phyloP scores from a whole-genome alignment of 2,888 invertebrate species.

The Ypsolopha sequella region DNA sequence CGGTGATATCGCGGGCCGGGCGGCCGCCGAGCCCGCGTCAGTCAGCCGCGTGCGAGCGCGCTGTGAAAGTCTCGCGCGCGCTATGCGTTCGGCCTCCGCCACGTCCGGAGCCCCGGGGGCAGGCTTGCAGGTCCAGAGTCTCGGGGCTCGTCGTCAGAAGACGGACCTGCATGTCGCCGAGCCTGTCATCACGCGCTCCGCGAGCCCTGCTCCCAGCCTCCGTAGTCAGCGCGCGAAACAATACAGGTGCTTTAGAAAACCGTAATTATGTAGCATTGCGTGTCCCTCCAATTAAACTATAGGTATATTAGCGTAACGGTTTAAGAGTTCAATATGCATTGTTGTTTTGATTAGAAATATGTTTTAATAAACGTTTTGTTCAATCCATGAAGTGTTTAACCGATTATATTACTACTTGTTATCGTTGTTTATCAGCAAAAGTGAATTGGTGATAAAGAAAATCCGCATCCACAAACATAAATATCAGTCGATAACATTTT shows the following conservation, averaged over 20 bases:
- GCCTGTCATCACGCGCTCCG: conserved; percentile 41
- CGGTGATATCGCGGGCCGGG: conserved; percentile 32
- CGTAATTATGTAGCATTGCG: conserved; percentile 16
- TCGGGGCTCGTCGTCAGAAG: conserved; percentile 72
- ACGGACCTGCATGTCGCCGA: conserved; percentile 64
- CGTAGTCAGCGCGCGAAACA: conserved; percentile 63
- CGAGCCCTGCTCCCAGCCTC: conserved; percentile 67
- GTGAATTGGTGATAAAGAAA: no score
- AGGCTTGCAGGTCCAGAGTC: conserved; percentile 9
- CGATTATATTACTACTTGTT: no score
- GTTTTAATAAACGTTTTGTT: no score
- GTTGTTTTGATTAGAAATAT: no score
- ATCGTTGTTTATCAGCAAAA: no score
- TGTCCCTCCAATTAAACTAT: neutral
- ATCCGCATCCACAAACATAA: no score
- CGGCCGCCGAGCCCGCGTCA: conserved; percentile 33
- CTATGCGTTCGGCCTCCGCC: conserved; percentile 39
- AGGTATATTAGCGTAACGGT: no score
- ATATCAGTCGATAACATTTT: no score
- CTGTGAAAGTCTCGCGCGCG: conserved; percentile 57
- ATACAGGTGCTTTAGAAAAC: conserved; percentile 46
- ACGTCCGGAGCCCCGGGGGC: conserved; percentile 17
- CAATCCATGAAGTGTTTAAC: no score
- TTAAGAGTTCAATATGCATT: no score
- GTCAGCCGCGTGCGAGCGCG: conserved; percentile 63